Percentiles rank a stretch among this genome's conserved stretches.
Evolutionary conservation across 1,140 invertebrate genomes (phyloP).

Genomic region (Aphaenogaster ashmeadi): DNA sequence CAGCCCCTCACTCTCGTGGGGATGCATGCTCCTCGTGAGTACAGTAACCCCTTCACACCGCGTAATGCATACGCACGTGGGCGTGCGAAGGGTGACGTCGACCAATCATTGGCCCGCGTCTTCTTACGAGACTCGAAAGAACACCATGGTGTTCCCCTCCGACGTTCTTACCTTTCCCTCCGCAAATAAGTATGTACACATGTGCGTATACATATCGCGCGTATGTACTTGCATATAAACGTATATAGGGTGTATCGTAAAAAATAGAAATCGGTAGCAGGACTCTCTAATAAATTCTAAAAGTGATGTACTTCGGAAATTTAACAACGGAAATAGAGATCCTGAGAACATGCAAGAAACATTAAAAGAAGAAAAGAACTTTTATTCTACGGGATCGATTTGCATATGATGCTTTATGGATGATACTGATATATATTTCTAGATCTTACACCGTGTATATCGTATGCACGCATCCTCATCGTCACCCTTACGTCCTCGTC

Average conservation of each 20-base stretch:
- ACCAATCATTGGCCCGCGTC: constrained; percentile 83
- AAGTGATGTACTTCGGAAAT: not conserved
- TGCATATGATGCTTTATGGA: not conserved
- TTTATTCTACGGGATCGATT: not conserved
- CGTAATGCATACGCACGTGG: constrained; percentile 82
- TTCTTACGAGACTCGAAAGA: constrained; percentile 73
- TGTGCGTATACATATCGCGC: constrained; percentile 39
- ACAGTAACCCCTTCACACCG: constrained; percentile 81
- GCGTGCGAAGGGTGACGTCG: constrained; percentile 79
- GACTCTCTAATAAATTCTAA: not conserved
- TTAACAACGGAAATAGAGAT: not conserved
- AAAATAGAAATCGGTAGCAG: constrained; percentile 2
- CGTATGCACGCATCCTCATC: constrained; percentile 14
- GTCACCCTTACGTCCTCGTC: constrained; percentile 25
- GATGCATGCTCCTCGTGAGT: constrained; percentile 69
- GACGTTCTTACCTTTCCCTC: constrained; percentile 59
- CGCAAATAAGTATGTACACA: constrained; percentile 9
- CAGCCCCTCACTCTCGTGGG: constrained; percentile 80
- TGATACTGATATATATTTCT: not conserved
- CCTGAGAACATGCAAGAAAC: no score
- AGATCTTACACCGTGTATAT: constrained; percentile 40
- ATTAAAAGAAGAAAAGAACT: not conserved
- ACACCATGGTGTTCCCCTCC: constrained; percentile 70
- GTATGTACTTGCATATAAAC: constrained; percentile 22
- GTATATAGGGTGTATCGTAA: constrained; percentile 24